Base-by-base conservation (phyloP, 2,888 invertebrate genomes). In the Acanthococcus lagerstroemiae region DNA sequence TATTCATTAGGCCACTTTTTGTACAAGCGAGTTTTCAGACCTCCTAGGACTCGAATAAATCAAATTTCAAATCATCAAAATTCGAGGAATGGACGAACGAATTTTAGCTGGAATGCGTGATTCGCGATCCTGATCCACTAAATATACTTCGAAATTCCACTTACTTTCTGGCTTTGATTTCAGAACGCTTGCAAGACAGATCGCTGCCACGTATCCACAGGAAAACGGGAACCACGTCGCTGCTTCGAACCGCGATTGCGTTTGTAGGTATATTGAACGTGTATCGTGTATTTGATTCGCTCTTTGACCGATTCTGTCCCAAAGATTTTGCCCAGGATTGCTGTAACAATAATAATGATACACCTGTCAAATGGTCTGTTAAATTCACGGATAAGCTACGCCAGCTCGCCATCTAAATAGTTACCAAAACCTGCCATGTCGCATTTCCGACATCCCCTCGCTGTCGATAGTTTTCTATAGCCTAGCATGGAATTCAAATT, bases 141-240 rank as follows among this genome's bases (percentile, higher is more conserved):
- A n/a, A n/a, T n/a, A n/a, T n/a, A n/a, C 37, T n/a, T 37, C 45
- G 25, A 55, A 24, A n/a, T 55, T 4, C 12, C 52, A 54, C 55
- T 27, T 65, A 69, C 69, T 67, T 69, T 46, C 69, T 68, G 71
- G 89, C 83, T 80, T 91, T 92, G 76, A 97, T 86, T 82, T 92
- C 94, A 74, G 96, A 97, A 80, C 97, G 97, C 81, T 91, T 94
- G 83, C 97, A 97, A 72, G 88, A 87, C 77, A 95, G 83, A 79
- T 94, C 91, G 74, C 83, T 80, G 75, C 85, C 83, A 77, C 88
- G 88, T 74, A 97, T 89, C 86, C 89, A 90, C 75, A 96, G 85
- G 71, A 85, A 85, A 78, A 88, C 86, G 75, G n/a, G 86, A 85
- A 72, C 95, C 94, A 72, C 91, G 82, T 71, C 86, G 81, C 75